phyloP scores from a whole-genome alignment of 2,113 vertebrate species.

The Oncorhynchus gorbuscha region DNA sequence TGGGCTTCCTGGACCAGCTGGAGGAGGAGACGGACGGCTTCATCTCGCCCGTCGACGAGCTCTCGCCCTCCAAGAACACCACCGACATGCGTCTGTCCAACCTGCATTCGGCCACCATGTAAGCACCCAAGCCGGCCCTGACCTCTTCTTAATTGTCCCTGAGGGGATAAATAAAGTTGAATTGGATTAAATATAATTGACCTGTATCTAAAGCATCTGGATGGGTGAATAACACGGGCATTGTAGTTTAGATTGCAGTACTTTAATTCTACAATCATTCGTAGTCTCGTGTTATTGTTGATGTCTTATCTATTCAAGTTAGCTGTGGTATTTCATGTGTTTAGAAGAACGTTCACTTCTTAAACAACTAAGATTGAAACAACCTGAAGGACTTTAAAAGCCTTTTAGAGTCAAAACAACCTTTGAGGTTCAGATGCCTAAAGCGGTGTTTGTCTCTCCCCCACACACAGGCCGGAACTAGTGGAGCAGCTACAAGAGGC shows the following conservation, averaged over 20 bases:
- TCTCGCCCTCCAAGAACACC: conserved; percentile 79
- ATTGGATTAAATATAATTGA: too few species aligned
- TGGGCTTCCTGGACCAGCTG: conserved; percentile 85
- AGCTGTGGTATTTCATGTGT: background rate
- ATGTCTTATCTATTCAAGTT: too few species aligned
- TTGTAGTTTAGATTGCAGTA: background rate
- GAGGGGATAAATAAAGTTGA: too few species aligned
- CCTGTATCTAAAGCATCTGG: too few species aligned
- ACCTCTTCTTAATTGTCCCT: background rate
- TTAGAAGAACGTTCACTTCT: background rate
- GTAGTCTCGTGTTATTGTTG: background rate
- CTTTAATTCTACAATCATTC: too few species aligned
- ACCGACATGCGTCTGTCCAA: conserved; percentile 91
- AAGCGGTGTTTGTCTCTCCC: background rate
- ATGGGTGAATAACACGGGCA: too few species aligned
- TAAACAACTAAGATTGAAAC: background rate
- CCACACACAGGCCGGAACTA: conserved; percentile 82
- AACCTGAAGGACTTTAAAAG: background rate
- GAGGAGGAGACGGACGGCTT: conserved; percentile 90
- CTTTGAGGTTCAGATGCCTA: background rate
- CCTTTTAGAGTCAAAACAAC: background rate
- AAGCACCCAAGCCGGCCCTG: conserved; percentile 48
- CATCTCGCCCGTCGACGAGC: conserved; percentile 91
- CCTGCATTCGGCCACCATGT: conserved; percentile 93
- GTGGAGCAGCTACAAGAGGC: conserved; percentile 93